These are phyloP conservation scores for Takifugu flavidus DNA, from an alignment of 2,113 vertebrate genomes.

Conservation along the genomic window DNA sequence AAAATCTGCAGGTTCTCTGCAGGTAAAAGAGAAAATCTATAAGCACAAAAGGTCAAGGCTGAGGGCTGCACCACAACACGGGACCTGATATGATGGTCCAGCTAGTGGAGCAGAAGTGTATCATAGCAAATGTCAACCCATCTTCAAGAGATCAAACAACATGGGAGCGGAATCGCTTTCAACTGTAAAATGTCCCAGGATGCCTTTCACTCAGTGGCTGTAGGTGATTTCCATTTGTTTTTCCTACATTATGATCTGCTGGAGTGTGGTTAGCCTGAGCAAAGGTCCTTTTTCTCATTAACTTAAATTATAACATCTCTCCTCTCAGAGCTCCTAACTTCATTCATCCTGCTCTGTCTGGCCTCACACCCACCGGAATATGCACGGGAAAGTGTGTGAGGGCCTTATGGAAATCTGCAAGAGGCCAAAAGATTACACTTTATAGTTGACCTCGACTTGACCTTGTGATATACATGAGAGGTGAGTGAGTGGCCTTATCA, in stretches of 20 bases:
- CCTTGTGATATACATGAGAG: constrained; percentile 2
- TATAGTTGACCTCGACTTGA: constrained; percentile 1
- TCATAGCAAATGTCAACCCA: constrained; percentile 3
- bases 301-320: background rate
- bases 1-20: constrained; percentile 5
- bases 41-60: constrained; percentile 17
- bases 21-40: constrained; percentile 19
- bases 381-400: constrained; percentile 1
- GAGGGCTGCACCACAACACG: constrained; percentile 8
- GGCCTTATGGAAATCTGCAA: constrained; percentile 13
- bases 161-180: background rate
- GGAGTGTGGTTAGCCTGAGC: background rate
- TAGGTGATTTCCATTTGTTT: constrained; percentile 11
- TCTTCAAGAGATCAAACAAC: constrained; percentile 13
- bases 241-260: constrained; percentile 13
- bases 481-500: constrained; percentile 1
- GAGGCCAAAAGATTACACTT: constrained; percentile 9
- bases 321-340: background rate
- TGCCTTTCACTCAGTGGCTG: background rate
- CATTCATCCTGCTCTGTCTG: constrained; percentile 3
- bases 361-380: constrained; percentile 11
- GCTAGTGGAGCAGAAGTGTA: constrained; percentile 18
- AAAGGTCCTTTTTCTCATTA: background rate
- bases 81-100: background rate
- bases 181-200: background rate